Percentiles rank a stretch among this genome's conserved stretches.
Conservation (phyloP, 1,140 invertebrate genomes). For the Ladona fulva region DNA sequence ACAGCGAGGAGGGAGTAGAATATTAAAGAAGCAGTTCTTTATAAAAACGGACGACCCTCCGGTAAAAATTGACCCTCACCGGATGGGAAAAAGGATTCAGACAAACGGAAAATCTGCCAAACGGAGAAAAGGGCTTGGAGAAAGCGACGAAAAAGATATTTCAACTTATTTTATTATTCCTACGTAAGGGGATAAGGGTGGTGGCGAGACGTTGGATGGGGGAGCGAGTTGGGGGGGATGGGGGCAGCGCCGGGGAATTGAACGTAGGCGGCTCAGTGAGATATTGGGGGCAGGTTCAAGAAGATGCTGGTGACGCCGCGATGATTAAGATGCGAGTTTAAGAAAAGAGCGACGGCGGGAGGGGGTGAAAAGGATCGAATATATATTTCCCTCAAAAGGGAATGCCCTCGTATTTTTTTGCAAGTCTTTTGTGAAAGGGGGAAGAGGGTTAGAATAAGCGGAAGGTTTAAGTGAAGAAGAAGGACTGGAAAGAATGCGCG, state of each 20-base stretch:
- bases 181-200: neutral
- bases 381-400: neutral
- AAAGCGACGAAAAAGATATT: too few species aligned
- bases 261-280: neutral
- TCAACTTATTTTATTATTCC: neutral
- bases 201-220: neutral
- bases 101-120: too few species aligned
- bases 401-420: neutral
- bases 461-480: too few species aligned
- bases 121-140: too few species aligned
- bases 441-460: neutral
- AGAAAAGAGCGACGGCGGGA: neutral
- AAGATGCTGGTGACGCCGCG: conserved; percentile 1
- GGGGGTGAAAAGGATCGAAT: neutral
- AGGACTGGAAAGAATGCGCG: too few species aligned
- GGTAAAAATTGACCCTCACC: too few species aligned
- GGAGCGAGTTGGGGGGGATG: neutral
- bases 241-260: neutral
- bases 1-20: too few species aligned
- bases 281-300: neutral
- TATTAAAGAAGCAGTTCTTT: too few species aligned
- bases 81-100: too few species aligned
- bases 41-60: too few species aligned
- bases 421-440: neutral
- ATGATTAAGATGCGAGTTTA: conserved; percentile 2